Evolutionary conservation across 2,888 invertebrate genomes (phyloP).

Genomic region (Rotaria magnacalcarata): DNA sequence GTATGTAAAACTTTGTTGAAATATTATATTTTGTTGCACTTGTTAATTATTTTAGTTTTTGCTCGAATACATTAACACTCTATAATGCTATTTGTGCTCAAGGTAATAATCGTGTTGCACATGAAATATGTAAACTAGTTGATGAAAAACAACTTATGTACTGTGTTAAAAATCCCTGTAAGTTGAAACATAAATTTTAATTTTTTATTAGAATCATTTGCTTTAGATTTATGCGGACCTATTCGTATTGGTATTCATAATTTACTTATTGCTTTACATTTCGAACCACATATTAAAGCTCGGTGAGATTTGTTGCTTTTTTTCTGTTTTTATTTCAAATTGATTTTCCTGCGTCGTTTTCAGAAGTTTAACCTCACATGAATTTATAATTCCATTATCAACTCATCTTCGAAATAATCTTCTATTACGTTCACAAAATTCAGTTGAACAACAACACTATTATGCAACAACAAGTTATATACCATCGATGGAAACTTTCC

Average conservation of each 20-base stretch:
- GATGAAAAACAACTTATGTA: slow-evolving; percentile 93
- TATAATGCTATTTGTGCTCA: slow-evolving; percentile 96
- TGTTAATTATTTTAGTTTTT: slow-evolving; percentile 69
- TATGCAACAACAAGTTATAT: neutral
- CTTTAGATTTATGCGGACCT: slow-evolving; percentile 71
- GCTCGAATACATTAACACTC: slow-evolving; percentile 85
- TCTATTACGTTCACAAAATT: slow-evolving; percentile 28
- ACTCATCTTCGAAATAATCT: neutral
- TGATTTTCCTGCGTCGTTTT: neutral
- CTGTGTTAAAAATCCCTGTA: slow-evolving; percentile 85
- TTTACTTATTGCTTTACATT: slow-evolving; percentile 86
- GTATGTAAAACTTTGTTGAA: slow-evolving; percentile 53
- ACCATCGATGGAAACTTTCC: slow-evolving; percentile 26
- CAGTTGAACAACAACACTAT: neutral
- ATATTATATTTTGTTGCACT: neutral
- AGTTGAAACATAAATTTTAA: neutral
- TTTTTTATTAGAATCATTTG: neutral
- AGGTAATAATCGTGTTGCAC: slow-evolving; percentile 92
- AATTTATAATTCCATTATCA: slow-evolving; percentile 85
- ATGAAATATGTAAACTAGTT: slow-evolving; percentile 88
- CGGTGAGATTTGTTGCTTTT: neutral
- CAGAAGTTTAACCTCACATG: slow-evolving; percentile 72
- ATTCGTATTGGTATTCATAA: slow-evolving; percentile 93
- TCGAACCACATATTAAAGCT: slow-evolving; percentile 64
- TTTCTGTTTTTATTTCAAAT: no score